Evolutionary conservation across 2,797 vertebrate genomes (phyloP), one percentile per base, ranked within the genome.

Genomic region (Coendou prehensilis): DNA sequence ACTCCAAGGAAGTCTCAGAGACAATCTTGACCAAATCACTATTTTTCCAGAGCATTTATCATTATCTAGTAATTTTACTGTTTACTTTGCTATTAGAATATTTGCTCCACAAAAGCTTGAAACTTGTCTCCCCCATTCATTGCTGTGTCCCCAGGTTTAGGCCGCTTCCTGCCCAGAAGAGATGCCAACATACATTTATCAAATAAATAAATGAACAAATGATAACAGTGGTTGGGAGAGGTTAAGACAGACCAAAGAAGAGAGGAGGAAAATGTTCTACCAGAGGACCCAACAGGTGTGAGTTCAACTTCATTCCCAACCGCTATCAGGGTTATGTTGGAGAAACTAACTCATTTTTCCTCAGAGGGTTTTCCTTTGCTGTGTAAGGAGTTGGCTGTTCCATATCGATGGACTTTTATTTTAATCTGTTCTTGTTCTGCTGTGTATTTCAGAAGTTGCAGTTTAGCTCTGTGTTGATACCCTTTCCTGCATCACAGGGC

Each of bases 161-260:
- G 69, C 69, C 3, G 50, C 33, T 45, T 78, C 30, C 52, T 41
- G 33, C 26, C 71, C 71, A 15, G 45, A 47, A 28, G 45, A 30
- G 9, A 26, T 30, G 26, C 23, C 26, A 28, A 76, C 73, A 76
- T 30, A n/a, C 23, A 71, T 79, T 89, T 89, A 47, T 93, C 54
- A 63, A 69, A 37, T 83, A 63, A 93, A 50, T 23, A 47, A 50
- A 28, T 30, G 87, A 71, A n/a, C 26, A 91, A 92, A n/a, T 93
- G 69, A 64, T 22, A 81, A 59, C 33, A 73, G 50, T 87, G 76
- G 30, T 26, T 86, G 47, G 45, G 9, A 23, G 33, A 85, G 30
- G 41, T 11, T 28, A 52, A 14, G 0, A 2, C 54, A 61, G 30
- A 37, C 1, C 9, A 54, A 82, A 86, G 47, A 69, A 69, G 30